phyloP scores from a whole-genome alignment of 2,113 vertebrate species.

The Malurus cyaneus region DNA sequence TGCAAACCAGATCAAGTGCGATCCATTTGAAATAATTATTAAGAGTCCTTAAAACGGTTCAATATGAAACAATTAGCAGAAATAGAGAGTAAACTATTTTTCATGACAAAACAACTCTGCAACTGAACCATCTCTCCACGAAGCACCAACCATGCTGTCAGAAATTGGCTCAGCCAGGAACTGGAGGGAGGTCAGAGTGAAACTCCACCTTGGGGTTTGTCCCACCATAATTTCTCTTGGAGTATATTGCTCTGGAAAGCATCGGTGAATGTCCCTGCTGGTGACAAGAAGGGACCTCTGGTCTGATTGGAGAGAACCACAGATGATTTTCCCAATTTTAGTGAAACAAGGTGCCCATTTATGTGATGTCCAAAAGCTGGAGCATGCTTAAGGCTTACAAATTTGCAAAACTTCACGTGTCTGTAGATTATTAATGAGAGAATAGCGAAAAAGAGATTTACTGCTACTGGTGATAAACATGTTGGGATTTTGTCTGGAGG shows the following conservation, averaged over 20 bases:
- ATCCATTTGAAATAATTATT: neutral
- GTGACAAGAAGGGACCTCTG: neutral
- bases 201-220: neutral
- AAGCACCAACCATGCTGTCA: neutral
- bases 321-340: neutral
- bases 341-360: neutral
- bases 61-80: neutral
- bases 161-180: neutral
- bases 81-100: neutral
- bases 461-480: neutral
- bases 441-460: neutral
- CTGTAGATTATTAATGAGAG: neutral
- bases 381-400: neutral
- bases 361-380: neutral
- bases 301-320: neutral
- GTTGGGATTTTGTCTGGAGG: neutral
- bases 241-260: neutral
- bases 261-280: neutral
- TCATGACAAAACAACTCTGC: neutral
- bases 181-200: neutral
- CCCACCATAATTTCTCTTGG: neutral
- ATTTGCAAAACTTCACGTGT: neutral
- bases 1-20: neutral
- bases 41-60: neutral
- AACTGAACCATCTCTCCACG: neutral